A percentile compares a stretch with the other conserved stretches of the same genome.
These are phyloP conservation scores for Pissodes strobi DNA, from an alignment of 1,140 invertebrate species.

Conservation along the genomic window DNA sequence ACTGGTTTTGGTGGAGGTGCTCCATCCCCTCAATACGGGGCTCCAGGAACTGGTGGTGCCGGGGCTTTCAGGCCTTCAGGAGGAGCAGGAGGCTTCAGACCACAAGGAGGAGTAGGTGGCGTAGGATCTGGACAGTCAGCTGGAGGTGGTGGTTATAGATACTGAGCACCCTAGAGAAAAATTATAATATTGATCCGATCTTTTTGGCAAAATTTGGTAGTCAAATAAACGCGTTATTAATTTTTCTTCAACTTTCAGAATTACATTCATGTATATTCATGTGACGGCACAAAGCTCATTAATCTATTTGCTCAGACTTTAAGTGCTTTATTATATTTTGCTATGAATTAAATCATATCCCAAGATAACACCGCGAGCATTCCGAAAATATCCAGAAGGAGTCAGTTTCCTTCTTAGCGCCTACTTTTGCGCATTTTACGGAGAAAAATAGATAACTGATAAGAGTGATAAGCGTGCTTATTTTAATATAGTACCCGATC, in stretches of 20 bases:
- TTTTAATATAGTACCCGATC: too few relatives aligned
- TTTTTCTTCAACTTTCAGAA: background rate
- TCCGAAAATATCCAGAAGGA: too few relatives aligned
- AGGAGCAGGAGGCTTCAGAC: constrained; percentile 14
- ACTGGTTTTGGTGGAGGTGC: constrained; percentile 13
- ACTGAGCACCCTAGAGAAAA: constrained; percentile 5
- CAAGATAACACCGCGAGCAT: too few relatives aligned
- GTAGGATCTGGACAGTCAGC: constrained; percentile 26
- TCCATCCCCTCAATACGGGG: background rate
- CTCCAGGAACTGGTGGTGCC: constrained; percentile 13
- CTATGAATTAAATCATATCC: too few relatives aligned
- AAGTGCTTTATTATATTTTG: too few relatives aligned
- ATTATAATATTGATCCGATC: background rate
- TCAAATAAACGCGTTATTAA: background rate
- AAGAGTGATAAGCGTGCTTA: too few relatives aligned
- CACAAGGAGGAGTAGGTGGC: constrained; percentile 21
- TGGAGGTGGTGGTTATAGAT: constrained; percentile 32
- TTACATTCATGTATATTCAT: too few relatives aligned
- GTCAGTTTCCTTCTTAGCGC: too few relatives aligned
- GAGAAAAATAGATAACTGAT: too few relatives aligned
- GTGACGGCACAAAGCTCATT: background rate
- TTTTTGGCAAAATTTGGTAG: background rate
- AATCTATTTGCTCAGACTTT: background rate
- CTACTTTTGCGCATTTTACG: too few relatives aligned
- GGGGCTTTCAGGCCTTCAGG: constrained; percentile 25